Percentiles rank a stretch among this genome's conserved stretches.
Evolutionary conservation across 1,140 invertebrate genomes (phyloP).

Genomic region (Listronotus bonariensis): DNA sequence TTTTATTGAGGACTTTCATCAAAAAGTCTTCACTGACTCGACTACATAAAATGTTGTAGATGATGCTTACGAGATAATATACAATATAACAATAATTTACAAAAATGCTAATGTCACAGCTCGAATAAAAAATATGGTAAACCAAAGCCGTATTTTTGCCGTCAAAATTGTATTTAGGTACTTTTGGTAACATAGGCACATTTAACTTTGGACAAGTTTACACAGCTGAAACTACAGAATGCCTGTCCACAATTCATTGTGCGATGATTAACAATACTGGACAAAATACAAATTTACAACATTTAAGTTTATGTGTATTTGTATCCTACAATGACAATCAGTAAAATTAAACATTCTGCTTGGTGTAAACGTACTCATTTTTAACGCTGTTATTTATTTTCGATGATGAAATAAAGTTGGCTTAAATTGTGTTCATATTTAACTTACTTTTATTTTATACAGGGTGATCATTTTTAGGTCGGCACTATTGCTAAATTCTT

Average conservation of each 20-base stretch:
- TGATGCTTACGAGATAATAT: slow-evolving; percentile 16
- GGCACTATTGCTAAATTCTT: too few species aligned
- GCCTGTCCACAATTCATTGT: slow-evolving; percentile 30
- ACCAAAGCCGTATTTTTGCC: slow-evolving; percentile 51
- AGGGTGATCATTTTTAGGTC: too few species aligned
- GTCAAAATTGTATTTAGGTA: slow-evolving; percentile 30
- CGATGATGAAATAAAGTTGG: too few species aligned
- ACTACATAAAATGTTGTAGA: slow-evolving; percentile 23
- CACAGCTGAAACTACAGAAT: slow-evolving; percentile 3
- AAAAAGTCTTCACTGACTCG: too few species aligned
- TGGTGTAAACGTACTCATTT: slow-evolving; percentile 1
- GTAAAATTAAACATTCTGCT: background rate
- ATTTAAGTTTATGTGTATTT: background rate
- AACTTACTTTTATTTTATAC: background rate
- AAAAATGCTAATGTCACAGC: slow-evolving; percentile 8
- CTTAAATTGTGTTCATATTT: background rate
- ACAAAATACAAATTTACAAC: slow-evolving; percentile 2
- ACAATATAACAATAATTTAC: slow-evolving; percentile 17
- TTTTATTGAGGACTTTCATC: too few species aligned
- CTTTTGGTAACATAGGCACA: slow-evolving; percentile 31
- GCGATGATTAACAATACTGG: slow-evolving; percentile 21
- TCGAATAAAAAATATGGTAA: slow-evolving; percentile 20
- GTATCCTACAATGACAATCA: slow-evolving; percentile 1
- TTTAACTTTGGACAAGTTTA: slow-evolving; percentile 10
- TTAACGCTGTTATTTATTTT: too few species aligned